Conservation (phyloP, 2,797 vertebrate species). For the Falco novaeseelandiae region DNA sequence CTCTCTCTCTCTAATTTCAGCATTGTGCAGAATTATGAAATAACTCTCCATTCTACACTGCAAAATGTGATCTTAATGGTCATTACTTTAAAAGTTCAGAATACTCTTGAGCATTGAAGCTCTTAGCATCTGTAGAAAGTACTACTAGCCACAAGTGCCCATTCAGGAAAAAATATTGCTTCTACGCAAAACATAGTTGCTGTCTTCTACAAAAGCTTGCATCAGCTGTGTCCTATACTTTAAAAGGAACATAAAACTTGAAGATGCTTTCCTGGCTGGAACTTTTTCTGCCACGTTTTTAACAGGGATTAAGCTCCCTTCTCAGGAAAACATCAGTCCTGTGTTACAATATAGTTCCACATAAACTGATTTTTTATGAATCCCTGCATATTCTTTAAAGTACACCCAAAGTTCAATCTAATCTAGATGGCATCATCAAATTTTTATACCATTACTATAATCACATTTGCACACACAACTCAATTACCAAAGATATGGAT, state of each 20-base stretch:
- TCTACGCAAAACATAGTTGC: not conserved
- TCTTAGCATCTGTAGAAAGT: not conserved
- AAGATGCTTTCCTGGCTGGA: not conserved
- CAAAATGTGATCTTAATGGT: not conserved
- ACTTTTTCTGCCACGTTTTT: slow-evolving; percentile 32
- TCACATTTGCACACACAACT: slow-evolving; percentile 77
- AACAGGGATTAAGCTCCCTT: slow-evolving; percentile 31
- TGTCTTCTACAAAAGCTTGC: not conserved
- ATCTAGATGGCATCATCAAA: slow-evolving; percentile 77
- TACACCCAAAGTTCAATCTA: slow-evolving; percentile 79
- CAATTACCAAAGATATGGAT: slow-evolving; percentile 76
- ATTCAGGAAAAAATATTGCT: not conserved
- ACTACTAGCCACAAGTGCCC: not conserved
- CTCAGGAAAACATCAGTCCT: slow-evolving; percentile 43
- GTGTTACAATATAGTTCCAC: slow-evolving; percentile 33
- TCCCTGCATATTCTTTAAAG: slow-evolving; percentile 74
- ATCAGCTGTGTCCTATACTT: not conserved
- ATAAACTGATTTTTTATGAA: slow-evolving; percentile 73
- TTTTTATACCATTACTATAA: slow-evolving; percentile 77
- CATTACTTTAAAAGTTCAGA: not conserved
- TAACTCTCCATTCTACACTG: not conserved
- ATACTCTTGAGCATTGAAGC: not conserved
- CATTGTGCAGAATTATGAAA: not conserved
- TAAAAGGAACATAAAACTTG: not conserved
- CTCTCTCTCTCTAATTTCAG: not conserved